Evolutionary conservation across 1,140 invertebrate genomes (phyloP), one percentile per base, ranked within the genome.

Genomic region (Orius insidiosus): DNA sequence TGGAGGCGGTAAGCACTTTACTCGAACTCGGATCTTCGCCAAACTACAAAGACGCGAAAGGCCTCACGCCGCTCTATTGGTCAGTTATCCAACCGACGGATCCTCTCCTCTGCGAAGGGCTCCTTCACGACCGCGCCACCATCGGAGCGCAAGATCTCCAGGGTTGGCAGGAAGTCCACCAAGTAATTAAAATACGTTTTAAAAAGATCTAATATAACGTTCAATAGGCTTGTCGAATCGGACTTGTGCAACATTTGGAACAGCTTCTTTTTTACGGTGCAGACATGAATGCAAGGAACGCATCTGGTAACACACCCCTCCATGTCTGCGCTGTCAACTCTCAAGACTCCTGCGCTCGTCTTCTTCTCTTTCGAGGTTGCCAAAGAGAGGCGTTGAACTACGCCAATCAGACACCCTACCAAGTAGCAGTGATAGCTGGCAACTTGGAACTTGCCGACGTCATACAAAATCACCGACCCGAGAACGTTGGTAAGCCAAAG

Each of bases 241-340:
- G 94, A 40, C 68, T 97, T 44, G 82, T 93, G 7, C 89, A 95
- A 59, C 94, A 98, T 67, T 68, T 98, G 58, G 94, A 98, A 67
- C 90, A 97, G 66, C 70, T 98, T 50, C 69, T 98, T 40, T 98
- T 92, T 70, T 98, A 98, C 68, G 94, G 94, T 44, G 89, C 89
- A 14, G 90, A 98, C 62, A 93, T 97, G 80, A 93, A 98, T 68
- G 80, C 85, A 11, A 76, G 85, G 58, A 98, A 97, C 67, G 88
- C 90, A 46, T 94, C 87, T 51, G 94, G 94, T 40, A 98, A 98
- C 66, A 98, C 94, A 33, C 89, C 95, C 15, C 70, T 98, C 36
- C 95, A 98, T 67, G 88, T 98, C 24, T 97, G 93, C 70, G 93
- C 94, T 34, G 88, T 98, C 47, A 95, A 97, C 70, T 92, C 90